Base-by-base conservation (phyloP, 2,797 vertebrate genomes). In the Sebastes elongatus region DNA sequence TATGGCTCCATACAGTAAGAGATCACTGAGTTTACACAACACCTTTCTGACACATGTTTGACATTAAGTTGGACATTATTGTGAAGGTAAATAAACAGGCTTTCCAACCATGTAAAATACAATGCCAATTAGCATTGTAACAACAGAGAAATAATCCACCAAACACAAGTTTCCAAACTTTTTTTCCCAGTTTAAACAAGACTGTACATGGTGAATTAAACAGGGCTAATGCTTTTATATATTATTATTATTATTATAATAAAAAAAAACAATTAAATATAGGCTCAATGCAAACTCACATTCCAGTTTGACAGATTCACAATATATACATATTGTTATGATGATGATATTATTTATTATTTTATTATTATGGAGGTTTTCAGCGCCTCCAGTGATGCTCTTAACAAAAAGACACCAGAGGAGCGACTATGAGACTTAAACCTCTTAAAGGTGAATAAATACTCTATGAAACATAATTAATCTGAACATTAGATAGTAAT, bases 331-430 rank as follows among this genome's bases (percentile, higher is more conserved):
- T 25, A 32, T 33, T 18, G 27, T 78, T 69, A 65, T 65, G 53
- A 53, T 33, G 2, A 18, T 16, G 35, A 38, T 38, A 38, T 38
- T 38, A 0, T 38, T 6, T 2, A 38, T 38, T 6, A 38, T 20
- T n/a, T 33, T 11, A 38, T 80, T 60, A 69, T 61, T 55, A 69
- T 61, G 3, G 14, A 7, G 20, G 4, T 64, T 61, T 80, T 52
- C 71, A 38, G 70, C 20, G 78, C 79, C 76, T 82, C 70, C 61
- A 71, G 22, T 89, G 90, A 93, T 91, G 93, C 90, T 88, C 70
- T 70, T 56, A 83, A 91, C 84, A 86, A 89, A 91, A 90, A 86
- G 76, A n/a, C 78, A 86, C 86, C 35, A 27, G 76, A 70, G 82
- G 42, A 62, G 70, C 71, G 63, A 80, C 32, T 64, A 9, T 3